Base-by-base conservation (phyloP, 2,113 vertebrate genomes). In the Brachionichthys hirsutus region DNA sequence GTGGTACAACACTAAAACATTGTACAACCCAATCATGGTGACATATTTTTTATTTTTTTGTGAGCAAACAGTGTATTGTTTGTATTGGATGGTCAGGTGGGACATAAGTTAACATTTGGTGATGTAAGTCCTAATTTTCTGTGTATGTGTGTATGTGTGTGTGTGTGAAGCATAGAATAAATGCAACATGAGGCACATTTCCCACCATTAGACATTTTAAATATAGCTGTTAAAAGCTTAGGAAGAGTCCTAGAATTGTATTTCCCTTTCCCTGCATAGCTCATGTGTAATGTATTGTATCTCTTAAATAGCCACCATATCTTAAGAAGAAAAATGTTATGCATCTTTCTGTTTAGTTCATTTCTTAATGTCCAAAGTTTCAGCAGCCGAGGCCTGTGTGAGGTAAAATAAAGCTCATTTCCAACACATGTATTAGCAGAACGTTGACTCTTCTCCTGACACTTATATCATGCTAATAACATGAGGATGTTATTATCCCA, bases 101-200 rank as follows among this genome's bases (percentile, higher is more conserved):
- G n/a, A n/a, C n/a, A n/a, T n/a, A n/a, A n/a, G n/a, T n/a, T n/a
- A n/a, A n/a, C n/a, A n/a, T 30, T 2, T 30, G 24, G 24, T 6
- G 24, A 30, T 8, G 8, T 30, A 2, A 30, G 8, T 6, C 24
- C 24, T 30, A 8, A 30, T 6, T 6, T 30, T 30, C 5, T 30
- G 24, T 8, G 3, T 30, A 8, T 30, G 24, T 30, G 24, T 30
- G 24, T 3, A 8, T 30, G 24, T 30, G 24, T 3, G 24, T 30
- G 24, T 30, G 24, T 3, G 24, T 30, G 24, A 87, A 88, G 85
- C 62, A 59, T 72, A 87, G 85, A 91, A 81, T 64, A 90, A 91
- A 87, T 58, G 77, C 67, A 35, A 70, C 52, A 61, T 3, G 46
- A 58, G 61, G 56, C 70, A 82, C 83, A 80, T 85, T 81, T 85